Evolutionary conservation across 2,797 vertebrate genomes (phyloP).

Genomic region (Melanotaenia maccullochi): DNA sequence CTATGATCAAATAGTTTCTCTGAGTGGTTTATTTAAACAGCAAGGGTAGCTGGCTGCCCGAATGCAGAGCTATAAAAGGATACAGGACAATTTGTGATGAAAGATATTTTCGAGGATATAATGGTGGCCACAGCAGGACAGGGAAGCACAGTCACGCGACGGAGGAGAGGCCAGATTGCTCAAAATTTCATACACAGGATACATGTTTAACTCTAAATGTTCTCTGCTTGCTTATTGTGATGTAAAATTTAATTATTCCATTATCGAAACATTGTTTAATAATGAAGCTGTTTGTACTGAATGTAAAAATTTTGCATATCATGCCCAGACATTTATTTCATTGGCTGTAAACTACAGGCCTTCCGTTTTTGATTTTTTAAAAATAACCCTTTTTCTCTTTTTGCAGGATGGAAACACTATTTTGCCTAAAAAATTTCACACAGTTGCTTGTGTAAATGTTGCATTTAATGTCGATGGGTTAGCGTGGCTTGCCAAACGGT

Average conservation of each 20-base stretch:
- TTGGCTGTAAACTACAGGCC: neutral
- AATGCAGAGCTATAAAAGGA: conserved; percentile 53
- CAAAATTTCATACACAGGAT: conserved; percentile 57
- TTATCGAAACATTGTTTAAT: conserved; percentile 11
- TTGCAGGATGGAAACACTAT: neutral
- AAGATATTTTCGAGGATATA: conserved; percentile 60
- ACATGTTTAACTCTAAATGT: conserved; percentile 26
- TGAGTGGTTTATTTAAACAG: conserved; percentile 22
- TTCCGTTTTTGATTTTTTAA: neutral
- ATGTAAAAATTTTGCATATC: neutral
- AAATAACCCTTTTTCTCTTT: neutral
- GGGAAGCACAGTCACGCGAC: conserved; percentile 56
- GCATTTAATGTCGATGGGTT: conserved; percentile 5
- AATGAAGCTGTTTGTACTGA: neutral
- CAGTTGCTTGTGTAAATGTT: conserved; percentile 8
- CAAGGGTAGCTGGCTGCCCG: conserved; percentile 15
- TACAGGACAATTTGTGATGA: conserved; percentile 42
- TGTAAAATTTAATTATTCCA: neutral
- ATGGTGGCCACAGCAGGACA: conserved; percentile 52
- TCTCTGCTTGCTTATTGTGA: neutral
- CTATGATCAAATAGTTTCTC: conserved; percentile 1
- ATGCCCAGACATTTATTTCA: neutral
- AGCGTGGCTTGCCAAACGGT: conserved; percentile 2
- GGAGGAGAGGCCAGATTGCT: conserved; percentile 36
- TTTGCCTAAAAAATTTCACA: conserved; percentile 14